These are phyloP conservation scores for Pelecanus crispus DNA, from an alignment of 2,113 vertebrate genomes.

Conservation along the genomic window DNA sequence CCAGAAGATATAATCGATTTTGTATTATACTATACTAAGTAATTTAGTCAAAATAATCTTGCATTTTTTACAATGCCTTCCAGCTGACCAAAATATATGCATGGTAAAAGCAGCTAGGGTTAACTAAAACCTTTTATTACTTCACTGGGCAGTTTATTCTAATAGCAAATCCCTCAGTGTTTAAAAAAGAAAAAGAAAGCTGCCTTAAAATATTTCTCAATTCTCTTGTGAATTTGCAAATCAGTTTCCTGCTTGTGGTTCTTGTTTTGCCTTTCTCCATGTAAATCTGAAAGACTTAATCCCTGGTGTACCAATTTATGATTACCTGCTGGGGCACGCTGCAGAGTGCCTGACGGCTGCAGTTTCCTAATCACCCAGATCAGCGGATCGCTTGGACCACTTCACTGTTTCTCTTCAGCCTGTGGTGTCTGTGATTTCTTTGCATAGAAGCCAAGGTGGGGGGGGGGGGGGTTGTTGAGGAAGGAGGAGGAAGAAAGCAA, in stretches of 20 bases:
- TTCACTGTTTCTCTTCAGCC: background rate
- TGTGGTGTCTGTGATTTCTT: background rate
- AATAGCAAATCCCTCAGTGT: background rate
- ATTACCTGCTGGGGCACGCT: background rate
- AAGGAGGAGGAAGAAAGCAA: background rate
- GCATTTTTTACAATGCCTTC: background rate
- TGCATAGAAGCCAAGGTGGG: background rate
- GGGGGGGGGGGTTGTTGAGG: too few species aligned
- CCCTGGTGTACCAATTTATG: background rate
- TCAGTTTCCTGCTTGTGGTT: background rate
- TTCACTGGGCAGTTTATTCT: background rate
- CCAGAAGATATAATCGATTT: background rate
- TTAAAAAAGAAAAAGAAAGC: background rate
- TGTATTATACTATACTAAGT: background rate
- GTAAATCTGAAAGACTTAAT: background rate
- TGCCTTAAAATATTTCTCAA: background rate
- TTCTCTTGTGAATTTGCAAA: background rate
- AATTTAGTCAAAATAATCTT: background rate
- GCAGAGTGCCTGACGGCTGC: background rate
- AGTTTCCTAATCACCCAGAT: background rate
- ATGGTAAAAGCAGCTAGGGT: background rate
- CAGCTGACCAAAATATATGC: background rate
- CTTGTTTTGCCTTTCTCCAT: background rate
- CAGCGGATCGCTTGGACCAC: background rate
- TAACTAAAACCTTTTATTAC: background rate